Conservation (phyloP, 2,113 vertebrate species). For the Caretta caretta region DNA sequence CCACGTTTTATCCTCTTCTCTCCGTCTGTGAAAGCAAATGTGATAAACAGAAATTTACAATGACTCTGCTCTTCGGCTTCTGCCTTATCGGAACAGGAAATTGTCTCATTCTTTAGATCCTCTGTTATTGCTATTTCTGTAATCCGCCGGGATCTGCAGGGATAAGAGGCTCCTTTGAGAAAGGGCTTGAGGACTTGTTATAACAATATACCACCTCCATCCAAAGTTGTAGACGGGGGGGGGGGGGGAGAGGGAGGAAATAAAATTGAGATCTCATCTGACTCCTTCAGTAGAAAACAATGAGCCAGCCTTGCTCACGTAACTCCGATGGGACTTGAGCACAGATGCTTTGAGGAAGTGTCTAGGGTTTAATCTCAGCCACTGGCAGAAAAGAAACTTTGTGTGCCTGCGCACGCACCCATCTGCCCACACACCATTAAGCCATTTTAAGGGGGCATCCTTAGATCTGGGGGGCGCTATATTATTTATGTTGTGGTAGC, state of each 20-base stretch:
- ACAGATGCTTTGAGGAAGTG: not conserved
- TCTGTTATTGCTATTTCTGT: slow-evolving; percentile 72
- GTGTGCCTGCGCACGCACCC: not conserved
- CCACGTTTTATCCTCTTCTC: not conserved
- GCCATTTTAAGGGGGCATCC: not conserved
- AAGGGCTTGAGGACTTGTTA: slow-evolving; percentile 76
- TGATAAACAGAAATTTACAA: slow-evolving; percentile 73
- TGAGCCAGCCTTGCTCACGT: not conserved
- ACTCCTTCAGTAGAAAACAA: not conserved
- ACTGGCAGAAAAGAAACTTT: not conserved
- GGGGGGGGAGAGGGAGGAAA: slow-evolving; percentile 30
- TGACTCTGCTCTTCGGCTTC: slow-evolving; percentile 53
- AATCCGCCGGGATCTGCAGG: slow-evolving; percentile 67
- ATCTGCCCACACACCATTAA: not conserved
- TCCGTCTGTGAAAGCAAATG: slow-evolving; percentile 9
- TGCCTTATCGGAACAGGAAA: slow-evolving; percentile 70
- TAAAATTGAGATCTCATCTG: not conserved
- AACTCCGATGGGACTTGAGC: not conserved
- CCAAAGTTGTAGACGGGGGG: slow-evolving; percentile 61
- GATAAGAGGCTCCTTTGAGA: slow-evolving; percentile 70
- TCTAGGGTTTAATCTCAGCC: not conserved
- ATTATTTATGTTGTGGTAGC: not conserved
- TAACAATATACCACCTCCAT: slow-evolving; percentile 66
- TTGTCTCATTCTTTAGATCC: slow-evolving; percentile 76
- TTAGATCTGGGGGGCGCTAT: not conserved